Evolutionary conservation across 2,888 invertebrate genomes (phyloP), one percentile per base, ranked within the genome.

Genomic region (Pyrocoelia pectoralis): DNA sequence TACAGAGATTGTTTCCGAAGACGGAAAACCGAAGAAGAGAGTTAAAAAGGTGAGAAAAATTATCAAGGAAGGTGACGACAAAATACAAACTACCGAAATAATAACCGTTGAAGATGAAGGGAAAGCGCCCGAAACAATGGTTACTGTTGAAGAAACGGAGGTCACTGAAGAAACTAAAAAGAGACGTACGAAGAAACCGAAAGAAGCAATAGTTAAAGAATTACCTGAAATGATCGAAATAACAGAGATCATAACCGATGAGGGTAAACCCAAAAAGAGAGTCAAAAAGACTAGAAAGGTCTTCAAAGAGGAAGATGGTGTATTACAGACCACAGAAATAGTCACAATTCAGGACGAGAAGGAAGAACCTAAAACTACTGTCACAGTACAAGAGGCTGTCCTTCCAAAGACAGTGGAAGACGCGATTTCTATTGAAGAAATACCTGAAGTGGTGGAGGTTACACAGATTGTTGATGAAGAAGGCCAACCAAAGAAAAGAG

Each of bases 81-180:
- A 73, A 64, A 63, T 76, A 59, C 79, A 81, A 69, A 79, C 77
- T 38, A 79, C 77, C 0, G 79, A 74, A 74, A 78, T 77, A 53
- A 74, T 73, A 12, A 81, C 63, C 1, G 75, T 82, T 33, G 79
- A 80, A 70, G 77, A 81, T 71, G 83, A 83, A 57, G 81, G 79
- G 9, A 74, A 78, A 56, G 67, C 72, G 68, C 77, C 70, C 4
- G 57, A 50, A n/a, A 67, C 71, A 0, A 80, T 80, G 61, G 69
- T 76, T 4, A 70, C 72, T 41, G 71, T 74, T 70, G 71, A 59
- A 60, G 51, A 58, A 19, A 51, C 15, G 28, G 19, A 15, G 9
- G n/a, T 48, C n/a, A n/a, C n/a, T 12, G 18, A 29, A 15, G 18
- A 56, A 56, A n/a, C 18, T 13, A 41, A 13, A 15, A 68, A 66